Conservation (phyloP, 2,113 vertebrate species). For the Arothron firmamentum region DNA sequence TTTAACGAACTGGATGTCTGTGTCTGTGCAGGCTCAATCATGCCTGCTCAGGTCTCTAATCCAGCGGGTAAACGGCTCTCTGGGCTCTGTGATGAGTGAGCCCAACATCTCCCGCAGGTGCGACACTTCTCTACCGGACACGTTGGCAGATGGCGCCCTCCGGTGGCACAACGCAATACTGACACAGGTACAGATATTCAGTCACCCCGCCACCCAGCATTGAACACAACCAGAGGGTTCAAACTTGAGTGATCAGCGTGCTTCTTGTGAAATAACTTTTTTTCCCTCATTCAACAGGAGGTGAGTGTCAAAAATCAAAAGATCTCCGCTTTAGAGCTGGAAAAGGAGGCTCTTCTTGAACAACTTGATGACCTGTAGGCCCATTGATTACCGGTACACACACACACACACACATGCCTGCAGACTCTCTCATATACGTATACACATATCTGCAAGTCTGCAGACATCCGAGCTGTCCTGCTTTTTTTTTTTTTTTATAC, state of each 20-base stretch:
- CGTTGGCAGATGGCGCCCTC: conserved; percentile 61
- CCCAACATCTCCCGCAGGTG: conserved; percentile 45
- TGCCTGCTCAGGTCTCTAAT: conserved; percentile 63
- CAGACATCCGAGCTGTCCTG: too few relatives aligned
- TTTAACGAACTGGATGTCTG: neutral
- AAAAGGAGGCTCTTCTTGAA: conserved; percentile 61
- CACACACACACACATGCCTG: conserved; percentile 1
- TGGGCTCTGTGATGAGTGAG: conserved; percentile 69
- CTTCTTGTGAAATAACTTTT: neutral
- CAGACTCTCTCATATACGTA: neutral
- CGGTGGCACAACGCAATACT: conserved; percentile 69
- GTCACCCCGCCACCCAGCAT: too few relatives aligned
- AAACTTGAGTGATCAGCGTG: neutral
- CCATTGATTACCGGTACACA: conserved; percentile 9
- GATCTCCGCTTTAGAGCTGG: conserved; percentile 67
- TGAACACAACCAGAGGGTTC: too few relatives aligned
- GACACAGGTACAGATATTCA: conserved; percentile 51
- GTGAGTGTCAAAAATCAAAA: conserved; percentile 62
- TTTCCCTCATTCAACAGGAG: conserved; percentile 44
- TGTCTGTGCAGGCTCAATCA: conserved; percentile 36
- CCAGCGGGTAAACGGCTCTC: conserved; percentile 66
- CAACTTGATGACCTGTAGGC: conserved; percentile 47
- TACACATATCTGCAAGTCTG: neutral
- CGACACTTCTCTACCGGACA: conserved; percentile 30
- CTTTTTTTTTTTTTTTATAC: conserved; percentile 1